Conservation (phyloP, 2,113 vertebrate species). For the Thamnophis sirtalis region DNA sequence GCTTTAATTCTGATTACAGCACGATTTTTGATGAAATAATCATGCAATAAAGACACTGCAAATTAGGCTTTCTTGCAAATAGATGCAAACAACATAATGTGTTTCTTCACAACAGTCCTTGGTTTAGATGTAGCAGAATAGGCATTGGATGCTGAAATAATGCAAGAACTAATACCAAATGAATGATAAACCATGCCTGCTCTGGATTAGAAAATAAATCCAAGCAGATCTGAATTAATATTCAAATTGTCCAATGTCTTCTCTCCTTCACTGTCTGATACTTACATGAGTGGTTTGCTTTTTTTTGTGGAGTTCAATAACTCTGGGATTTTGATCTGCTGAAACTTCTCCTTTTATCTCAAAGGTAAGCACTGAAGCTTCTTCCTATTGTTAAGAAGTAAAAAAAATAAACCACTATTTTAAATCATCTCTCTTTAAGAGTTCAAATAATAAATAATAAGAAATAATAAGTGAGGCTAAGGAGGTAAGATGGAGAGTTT, state of each 20-base stretch:
- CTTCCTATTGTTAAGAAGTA: conserved; percentile 73
- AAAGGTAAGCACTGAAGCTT: conserved; percentile 73
- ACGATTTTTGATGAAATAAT: background rate
- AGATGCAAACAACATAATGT: background rate
- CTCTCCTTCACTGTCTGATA: background rate
- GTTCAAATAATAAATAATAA: background rate
- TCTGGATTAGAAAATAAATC: background rate
- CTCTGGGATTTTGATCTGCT: conserved; percentile 68
- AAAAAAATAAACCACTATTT: background rate
- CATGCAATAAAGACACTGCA: background rate
- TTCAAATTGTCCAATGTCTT: background rate
- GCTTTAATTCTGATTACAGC: background rate
- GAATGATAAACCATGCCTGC: background rate
- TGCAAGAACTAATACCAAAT: background rate
- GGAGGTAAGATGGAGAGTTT: background rate
- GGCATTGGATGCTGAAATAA: background rate
- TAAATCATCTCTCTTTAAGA: background rate
- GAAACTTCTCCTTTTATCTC: conserved; percentile 72
- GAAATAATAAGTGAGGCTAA: background rate
- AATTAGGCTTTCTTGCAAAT: background rate
- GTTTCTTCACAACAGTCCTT: background rate
- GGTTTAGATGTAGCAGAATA: background rate
- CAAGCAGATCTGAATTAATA: background rate
- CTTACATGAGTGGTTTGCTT: conserved; percentile 71
- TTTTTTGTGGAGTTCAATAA: conserved; percentile 70